Conservation (phyloP, 2,888 invertebrate species). For the Plagodis pulveraria region DNA sequence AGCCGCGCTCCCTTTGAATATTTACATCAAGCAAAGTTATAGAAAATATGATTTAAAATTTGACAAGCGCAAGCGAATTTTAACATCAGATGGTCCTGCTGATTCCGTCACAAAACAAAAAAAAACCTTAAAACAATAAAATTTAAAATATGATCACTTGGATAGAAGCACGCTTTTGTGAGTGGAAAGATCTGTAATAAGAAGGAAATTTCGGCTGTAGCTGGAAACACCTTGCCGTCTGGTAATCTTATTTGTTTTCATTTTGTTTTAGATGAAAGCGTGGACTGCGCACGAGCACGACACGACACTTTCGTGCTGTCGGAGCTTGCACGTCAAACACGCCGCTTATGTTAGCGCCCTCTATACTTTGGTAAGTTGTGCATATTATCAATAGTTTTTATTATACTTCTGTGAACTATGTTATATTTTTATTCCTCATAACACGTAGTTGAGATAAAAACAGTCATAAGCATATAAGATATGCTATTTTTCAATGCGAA, state of each 20-base stretch:
- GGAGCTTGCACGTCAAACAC: constrained; percentile 89
- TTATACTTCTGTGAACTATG: background rate
- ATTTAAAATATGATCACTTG: too few species aligned
- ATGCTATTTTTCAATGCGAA: too few species aligned
- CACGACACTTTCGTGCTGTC: constrained; percentile 83
- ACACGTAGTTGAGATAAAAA: background rate
- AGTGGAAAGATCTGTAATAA: too few species aligned
- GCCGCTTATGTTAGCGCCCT: constrained; percentile 90
- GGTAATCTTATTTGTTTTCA: background rate
- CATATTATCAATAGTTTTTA: background rate
- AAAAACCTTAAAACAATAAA: too few species aligned
- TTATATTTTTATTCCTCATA: too few species aligned
- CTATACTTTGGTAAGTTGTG: constrained; percentile 88
- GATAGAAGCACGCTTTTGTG: too few species aligned
- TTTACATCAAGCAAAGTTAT: too few species aligned
- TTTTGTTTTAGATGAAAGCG: constrained; percentile 76
- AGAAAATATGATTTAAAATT: too few species aligned
- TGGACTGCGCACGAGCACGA: constrained; percentile 80
- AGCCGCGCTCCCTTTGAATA: too few species aligned
- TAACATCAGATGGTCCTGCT: too few species aligned
- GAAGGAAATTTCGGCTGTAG: background rate
- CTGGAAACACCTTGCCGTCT: background rate
- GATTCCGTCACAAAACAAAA: too few species aligned
- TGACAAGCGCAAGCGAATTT: too few species aligned
- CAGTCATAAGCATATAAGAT: background rate